Percentiles rank a stretch among this genome's conserved stretches.
Conservation (phyloP, 2,888 invertebrate genomes). For the Halictus quadricinctus region DNA sequence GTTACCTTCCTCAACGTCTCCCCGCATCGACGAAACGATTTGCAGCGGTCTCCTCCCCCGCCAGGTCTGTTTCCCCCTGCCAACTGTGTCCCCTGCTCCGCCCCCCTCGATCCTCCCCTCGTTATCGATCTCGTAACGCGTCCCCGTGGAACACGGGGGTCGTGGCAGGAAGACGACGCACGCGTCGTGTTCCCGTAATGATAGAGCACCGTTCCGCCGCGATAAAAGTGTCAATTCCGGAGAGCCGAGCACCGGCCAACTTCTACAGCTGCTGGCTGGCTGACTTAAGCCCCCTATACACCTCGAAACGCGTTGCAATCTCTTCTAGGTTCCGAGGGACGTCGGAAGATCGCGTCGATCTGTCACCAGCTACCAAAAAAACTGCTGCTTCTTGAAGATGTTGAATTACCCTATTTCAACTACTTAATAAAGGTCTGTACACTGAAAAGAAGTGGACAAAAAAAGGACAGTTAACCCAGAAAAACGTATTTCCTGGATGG, state of each 20-base stretch:
- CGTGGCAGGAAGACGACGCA: slow-evolving; percentile 60
- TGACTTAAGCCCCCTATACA: background rate
- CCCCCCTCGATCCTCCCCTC: slow-evolving; percentile 30
- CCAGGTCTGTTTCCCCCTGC: background rate
- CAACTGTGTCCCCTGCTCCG: slow-evolving; percentile 14
- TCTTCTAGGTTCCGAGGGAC: too few relatives aligned
- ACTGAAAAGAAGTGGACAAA: too few relatives aligned
- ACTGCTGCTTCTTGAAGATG: too few relatives aligned
- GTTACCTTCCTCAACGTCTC: slow-evolving; percentile 64
- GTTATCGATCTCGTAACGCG: slow-evolving; percentile 68
- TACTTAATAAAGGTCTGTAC: too few relatives aligned
- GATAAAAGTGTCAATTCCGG: slow-evolving; percentile 65
- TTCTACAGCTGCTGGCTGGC: background rate
- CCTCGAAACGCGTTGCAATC: background rate
- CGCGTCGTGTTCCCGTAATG: slow-evolving; percentile 65
- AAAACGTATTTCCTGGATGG: too few relatives aligned
- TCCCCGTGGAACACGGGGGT: slow-evolving; percentile 44
- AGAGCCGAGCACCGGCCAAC: background rate
- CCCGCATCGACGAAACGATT: slow-evolving; percentile 68
- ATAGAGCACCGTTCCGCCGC: slow-evolving; percentile 51
- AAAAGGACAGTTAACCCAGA: too few relatives aligned
- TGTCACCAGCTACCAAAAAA: background rate
- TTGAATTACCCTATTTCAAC: too few relatives aligned
- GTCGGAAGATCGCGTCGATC: background rate
- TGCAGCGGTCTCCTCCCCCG: slow-evolving; percentile 45